phyloP scores from a whole-genome alignment of 2,113 vertebrate genomes.

The Speoplatyrhinus poulsoni region DNA sequence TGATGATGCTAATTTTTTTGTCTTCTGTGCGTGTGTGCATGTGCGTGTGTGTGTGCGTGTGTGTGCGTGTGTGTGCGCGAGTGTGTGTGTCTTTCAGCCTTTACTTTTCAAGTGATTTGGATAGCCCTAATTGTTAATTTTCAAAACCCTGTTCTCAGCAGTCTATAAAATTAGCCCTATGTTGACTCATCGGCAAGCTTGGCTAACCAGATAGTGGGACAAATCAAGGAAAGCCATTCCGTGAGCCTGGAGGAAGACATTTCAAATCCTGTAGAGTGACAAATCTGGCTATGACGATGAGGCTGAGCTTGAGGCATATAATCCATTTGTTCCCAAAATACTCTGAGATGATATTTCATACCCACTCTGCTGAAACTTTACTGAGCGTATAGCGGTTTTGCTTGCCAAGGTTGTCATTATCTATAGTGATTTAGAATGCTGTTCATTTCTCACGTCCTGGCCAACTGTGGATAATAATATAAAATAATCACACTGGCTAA shows the following conservation, averaged over 20 bases:
- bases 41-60: too few species aligned
- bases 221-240: constrained; percentile 45
- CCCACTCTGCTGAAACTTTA: constrained; percentile 16
- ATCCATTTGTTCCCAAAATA: constrained; percentile 56
- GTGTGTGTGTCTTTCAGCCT: background rate
- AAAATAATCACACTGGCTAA: too few species aligned
- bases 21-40: background rate
- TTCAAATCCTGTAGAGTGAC: constrained; percentile 50
- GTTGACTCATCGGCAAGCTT: constrained; percentile 25
- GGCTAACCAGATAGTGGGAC: constrained; percentile 37
- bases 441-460: background rate
- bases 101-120: background rate
- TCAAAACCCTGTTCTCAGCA: constrained; percentile 18
- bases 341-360: constrained; percentile 30
- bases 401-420: constrained; percentile 1
- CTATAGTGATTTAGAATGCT: constrained; percentile 12
- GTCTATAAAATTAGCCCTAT: background rate
- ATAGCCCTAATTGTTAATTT: constrained; percentile 25
- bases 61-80: too few species aligned
- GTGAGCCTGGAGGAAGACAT: constrained; percentile 36
- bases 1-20: background rate
- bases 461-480: too few species aligned
- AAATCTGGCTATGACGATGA: constrained; percentile 40
- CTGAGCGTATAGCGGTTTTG: constrained; percentile 16
- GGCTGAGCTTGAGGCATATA: constrained; percentile 37